Conservation (phyloP, 2,113 vertebrate species). For the Rattus norvegicus region DNA sequence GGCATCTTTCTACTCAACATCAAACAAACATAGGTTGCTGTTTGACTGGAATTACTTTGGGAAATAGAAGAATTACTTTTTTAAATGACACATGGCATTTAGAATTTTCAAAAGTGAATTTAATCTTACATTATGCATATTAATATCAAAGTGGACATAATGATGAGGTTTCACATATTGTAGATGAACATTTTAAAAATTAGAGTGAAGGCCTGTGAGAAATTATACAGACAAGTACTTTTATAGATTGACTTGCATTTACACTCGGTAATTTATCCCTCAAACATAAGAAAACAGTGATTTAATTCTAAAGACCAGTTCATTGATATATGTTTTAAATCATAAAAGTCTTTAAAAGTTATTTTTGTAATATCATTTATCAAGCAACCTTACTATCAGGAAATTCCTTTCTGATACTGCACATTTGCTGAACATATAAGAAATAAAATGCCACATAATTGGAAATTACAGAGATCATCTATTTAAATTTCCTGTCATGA, state of each 20-base stretch:
- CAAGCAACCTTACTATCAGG: background rate
- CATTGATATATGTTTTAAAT: background rate
- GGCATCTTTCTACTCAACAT: background rate
- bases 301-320: background rate
- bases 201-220: background rate
- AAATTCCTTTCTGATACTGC: background rate
- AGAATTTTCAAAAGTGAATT: background rate
- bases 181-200: background rate
- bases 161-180: background rate
- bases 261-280: background rate
- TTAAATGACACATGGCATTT: background rate
- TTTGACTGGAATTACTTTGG: background rate
- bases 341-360: background rate
- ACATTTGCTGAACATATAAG: background rate
- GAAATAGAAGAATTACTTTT: background rate
- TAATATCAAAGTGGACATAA: background rate
- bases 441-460: background rate
- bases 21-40: background rate
- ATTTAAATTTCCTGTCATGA: background rate
- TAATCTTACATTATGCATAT: background rate
- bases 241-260: background rate
- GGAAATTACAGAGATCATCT: background rate
- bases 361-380: constrained; percentile 31
- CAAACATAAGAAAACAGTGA: background rate
- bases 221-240: background rate